Evolutionary conservation across 2,888 invertebrate species (phyloP).

Genomic region (Trichopoda pennipes): DNA sequence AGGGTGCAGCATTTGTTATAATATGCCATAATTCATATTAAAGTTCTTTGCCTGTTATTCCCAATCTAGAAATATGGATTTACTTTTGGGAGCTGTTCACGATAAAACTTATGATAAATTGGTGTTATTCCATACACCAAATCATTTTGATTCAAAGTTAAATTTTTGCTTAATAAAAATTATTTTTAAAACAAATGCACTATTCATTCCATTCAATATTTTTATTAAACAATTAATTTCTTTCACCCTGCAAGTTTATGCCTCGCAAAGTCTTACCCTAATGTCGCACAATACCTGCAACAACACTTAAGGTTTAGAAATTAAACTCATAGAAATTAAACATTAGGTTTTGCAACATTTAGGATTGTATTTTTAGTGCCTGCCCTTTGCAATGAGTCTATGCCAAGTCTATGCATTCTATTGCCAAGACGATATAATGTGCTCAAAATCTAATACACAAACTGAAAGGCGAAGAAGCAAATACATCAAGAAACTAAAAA

Average conservation of each 20-base stretch:
- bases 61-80: too few species aligned
- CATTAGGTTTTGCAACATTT: constrained; percentile 14
- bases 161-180: too few species aligned
- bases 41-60: too few species aligned
- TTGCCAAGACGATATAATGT: constrained; percentile 24
- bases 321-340: constrained; percentile 24
- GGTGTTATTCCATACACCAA: too few species aligned
- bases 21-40: too few species aligned
- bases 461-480: not conserved
- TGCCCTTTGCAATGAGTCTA: not conserved
- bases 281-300: not conserved
- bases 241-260: not conserved
- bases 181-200: too few species aligned
- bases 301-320: constrained; percentile 15
- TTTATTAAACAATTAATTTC: too few species aligned
- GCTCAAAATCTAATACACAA: constrained; percentile 31
- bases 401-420: constrained; percentile 9
- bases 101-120: too few species aligned
- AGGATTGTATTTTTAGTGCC: not conserved
- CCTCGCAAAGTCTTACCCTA: constrained; percentile 22
- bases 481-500: constrained; percentile 17
- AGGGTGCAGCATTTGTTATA: not conserved
- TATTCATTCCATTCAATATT: too few species aligned
- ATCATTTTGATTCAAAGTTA: too few species aligned
- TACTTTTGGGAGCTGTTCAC: too few species aligned